A percentile compares a stretch with the other conserved stretches of the same genome.
Evolutionary conservation across 2,888 invertebrate species (phyloP).

Genomic region (Pandemis heparana): DNA sequence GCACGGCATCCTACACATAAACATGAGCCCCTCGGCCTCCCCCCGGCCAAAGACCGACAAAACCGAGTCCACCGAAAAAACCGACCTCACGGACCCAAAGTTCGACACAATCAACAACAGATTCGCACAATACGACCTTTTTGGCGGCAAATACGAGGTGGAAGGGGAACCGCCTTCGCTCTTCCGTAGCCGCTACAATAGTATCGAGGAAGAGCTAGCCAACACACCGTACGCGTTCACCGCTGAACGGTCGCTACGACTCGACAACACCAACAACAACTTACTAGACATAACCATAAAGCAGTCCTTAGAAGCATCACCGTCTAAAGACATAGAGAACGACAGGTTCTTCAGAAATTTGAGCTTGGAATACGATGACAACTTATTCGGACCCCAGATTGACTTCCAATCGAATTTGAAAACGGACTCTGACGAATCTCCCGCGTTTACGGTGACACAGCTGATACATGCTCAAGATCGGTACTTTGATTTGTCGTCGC

Average conservation of each 20-base stretch:
- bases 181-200: slow-evolving; percentile 81
- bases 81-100: slow-evolving; percentile 64
- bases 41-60: slow-evolving; percentile 49
- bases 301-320: slow-evolving; percentile 57
- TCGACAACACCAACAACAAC: slow-evolving; percentile 55
- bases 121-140: slow-evolving; percentile 78
- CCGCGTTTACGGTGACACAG: slow-evolving; percentile 77
- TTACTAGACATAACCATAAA: slow-evolving; percentile 72
- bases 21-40: slow-evolving; percentile 72
- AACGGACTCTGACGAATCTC: slow-evolving; percentile 55
- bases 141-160: slow-evolving; percentile 74
- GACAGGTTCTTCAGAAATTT: slow-evolving; percentile 68
- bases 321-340: slow-evolving; percentile 73
- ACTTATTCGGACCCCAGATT: slow-evolving; percentile 68
- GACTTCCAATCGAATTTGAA: slow-evolving; percentile 55
- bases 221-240: slow-evolving; percentile 84
- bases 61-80: slow-evolving; percentile 45
- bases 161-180: slow-evolving; percentile 68
- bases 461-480: slow-evolving; percentile 80
- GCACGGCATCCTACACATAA: slow-evolving; percentile 78
- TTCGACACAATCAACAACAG: slow-evolving; percentile 80
- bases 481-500: slow-evolving; percentile 74
- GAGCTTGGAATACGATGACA: slow-evolving; percentile 57
- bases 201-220: slow-evolving; percentile 80
- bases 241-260: slow-evolving; percentile 63